These are phyloP conservation scores for Papilio dardanus DNA, from an alignment of 1,140 invertebrate species.

Conservation along the genomic window DNA sequence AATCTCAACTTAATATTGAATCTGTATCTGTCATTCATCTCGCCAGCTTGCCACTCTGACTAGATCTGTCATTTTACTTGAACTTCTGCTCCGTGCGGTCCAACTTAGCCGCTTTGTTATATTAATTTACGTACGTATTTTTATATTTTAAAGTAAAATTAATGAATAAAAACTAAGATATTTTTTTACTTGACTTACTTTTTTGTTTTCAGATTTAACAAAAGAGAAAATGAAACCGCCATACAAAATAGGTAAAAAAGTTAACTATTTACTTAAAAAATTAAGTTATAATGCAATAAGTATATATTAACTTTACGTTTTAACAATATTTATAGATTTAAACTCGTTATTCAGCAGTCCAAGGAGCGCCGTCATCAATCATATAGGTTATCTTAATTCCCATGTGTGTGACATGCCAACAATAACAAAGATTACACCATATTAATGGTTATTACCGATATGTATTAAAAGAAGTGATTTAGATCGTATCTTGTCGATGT, in stretches of 20 bases:
- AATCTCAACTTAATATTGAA: not conserved
- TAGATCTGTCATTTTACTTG: conserved; percentile 15
- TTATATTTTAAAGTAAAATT: not conserved
- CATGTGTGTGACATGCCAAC: conserved; percentile 35
- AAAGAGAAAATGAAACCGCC: conserved; percentile 66
- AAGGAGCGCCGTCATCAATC: not conserved
- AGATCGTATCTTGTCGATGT: not conserved
- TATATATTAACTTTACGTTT: not conserved
- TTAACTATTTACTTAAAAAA: conserved; percentile 34
- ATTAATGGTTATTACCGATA: conserved; percentile 17
- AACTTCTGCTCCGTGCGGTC: conserved; percentile 8
- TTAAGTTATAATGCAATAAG: not conserved
- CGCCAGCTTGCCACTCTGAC: not conserved
- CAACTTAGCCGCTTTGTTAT: not conserved
- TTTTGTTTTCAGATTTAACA: conserved; percentile 37
- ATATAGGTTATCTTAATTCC: conserved; percentile 38
- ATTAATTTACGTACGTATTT: not conserved
- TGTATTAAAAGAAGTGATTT: conserved; percentile 13
- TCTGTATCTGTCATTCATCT: not conserved
- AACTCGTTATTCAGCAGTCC: not conserved
- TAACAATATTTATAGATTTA: not conserved
- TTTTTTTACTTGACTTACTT: conserved; percentile 1
- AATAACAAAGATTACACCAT: conserved; percentile 38
- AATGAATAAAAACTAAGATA: not conserved
- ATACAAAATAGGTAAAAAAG: conserved; percentile 69